Conservation (phyloP, 2,113 vertebrate species). For the Sorex araneus region DNA sequence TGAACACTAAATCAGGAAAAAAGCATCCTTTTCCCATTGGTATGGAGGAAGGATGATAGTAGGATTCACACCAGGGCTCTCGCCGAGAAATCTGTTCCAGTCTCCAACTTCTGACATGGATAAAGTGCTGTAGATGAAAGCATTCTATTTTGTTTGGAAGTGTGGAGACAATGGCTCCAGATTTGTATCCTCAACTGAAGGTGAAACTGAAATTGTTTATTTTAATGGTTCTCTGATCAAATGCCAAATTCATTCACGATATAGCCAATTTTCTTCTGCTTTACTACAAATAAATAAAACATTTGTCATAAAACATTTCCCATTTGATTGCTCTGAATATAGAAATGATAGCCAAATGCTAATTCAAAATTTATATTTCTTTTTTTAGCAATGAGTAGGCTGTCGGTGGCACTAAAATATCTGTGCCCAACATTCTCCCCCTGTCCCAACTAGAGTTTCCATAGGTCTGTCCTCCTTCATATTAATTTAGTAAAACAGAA, state of each 20-base stretch:
- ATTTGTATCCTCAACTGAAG: not conserved
- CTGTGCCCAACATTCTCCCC: not conserved
- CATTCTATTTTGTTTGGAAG: not conserved
- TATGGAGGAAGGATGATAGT: not conserved
- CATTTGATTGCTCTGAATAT: not conserved
- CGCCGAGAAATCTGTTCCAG: not conserved
- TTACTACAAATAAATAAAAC: constrained; percentile 10
- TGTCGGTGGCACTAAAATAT: not conserved
- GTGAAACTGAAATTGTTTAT: not conserved
- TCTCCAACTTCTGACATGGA: not conserved
- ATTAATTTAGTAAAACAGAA: constrained; percentile 17
- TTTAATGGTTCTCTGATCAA: constrained; percentile 27
- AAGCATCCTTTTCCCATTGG: not conserved
- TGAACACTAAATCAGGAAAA: not conserved
- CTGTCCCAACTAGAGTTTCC: not conserved
- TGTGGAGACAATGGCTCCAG: not conserved
- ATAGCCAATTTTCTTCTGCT: constrained; percentile 1
- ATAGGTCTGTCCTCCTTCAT: not conserved
- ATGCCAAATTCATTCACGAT: constrained; percentile 8
- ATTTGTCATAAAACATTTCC: not conserved
- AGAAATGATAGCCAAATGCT: constrained; percentile 26
- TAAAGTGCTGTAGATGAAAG: not conserved
- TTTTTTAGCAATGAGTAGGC: not conserved
- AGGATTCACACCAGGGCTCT: not conserved
- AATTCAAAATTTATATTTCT: constrained; percentile 36